Base-by-base conservation (phyloP, 2,113 vertebrate genomes). In the Chaetodon auriga region DNA sequence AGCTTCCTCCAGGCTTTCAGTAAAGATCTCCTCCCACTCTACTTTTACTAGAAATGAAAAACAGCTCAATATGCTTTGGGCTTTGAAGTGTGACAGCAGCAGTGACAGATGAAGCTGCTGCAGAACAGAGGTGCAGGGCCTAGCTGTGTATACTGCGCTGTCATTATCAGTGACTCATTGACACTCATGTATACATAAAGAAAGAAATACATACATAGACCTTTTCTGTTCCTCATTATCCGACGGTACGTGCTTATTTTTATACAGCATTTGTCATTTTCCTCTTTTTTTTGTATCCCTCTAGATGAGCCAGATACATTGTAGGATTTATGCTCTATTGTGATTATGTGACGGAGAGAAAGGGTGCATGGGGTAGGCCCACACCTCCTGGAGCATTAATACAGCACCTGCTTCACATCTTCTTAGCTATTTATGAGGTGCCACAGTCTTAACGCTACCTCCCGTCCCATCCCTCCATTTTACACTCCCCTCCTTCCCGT, bases 401-500 rank as follows among this genome's bases (percentile, higher is more conserved):
- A 64, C 85, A 93, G 84, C 95, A 95, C 95, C 95, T 95, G 95
- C 93, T 93, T 94, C 89, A 73, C 53, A 61, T 86, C 66, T 87
- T 92, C 85, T 93, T 69, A 78, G 60, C 92, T 92, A 93, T 95
- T 89, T 68, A 95, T 95, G 84, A 93, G 91, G 68, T 58, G 69
- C 78, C 77, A 70, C 78, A 30, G 60, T 73, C 78, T 75, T 68
- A 30, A 66, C 23, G 19, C 68, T 48, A 73, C 68, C 83, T 76
- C 76, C 65, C 48, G 53, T 64, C 48, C 53, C 18, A 8, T 60
- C 45, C 38, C 53, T 77, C 62, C 68, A 53, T 69, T 58, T n/a
- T 91, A 16, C 46, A n/a, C 61, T 75, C 71, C 46, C 11, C 35
- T 58, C 43, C 62, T 46, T 46, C 48, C 25, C 60, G 3, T 78